These are phyloP conservation scores for Pelvicachromis taeniatus DNA, from an alignment of 2,113 vertebrate species.

Conservation along the genomic window DNA sequence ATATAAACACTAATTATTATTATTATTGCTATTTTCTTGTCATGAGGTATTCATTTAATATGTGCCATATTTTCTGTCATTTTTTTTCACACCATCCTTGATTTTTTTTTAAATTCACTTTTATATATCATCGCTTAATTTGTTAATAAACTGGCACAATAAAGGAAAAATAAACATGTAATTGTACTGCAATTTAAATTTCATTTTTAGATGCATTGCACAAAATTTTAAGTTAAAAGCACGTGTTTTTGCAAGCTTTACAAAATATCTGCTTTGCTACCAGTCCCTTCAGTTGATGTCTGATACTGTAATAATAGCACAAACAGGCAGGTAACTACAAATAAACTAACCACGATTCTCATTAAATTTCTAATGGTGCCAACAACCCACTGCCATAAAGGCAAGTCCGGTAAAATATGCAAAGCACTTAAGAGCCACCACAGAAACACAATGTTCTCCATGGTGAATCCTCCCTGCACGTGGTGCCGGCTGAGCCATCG, in stretches of 20 bases:
- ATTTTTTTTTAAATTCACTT: neutral
- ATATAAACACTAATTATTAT: neutral
- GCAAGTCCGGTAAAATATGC: neutral
- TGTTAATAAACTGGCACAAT: neutral
- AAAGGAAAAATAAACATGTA: neutral
- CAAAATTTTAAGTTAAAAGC: neutral
- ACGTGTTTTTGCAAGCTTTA: neutral
- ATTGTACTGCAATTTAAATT: neutral
- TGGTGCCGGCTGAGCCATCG: slow-evolving; percentile 26
- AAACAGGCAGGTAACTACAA: neutral
- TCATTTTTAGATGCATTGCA: neutral
- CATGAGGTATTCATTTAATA: neutral
- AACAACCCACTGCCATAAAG: neutral
- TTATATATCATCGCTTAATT: neutral
- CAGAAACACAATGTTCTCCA: slow-evolving; percentile 27
- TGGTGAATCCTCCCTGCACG: slow-evolving; percentile 30
- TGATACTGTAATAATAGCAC: neutral
- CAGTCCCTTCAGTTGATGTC: neutral
- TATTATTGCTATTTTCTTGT: neutral
- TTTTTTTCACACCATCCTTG: neutral
- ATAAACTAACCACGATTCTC: neutral
- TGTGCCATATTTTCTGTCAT: neutral
- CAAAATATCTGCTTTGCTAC: neutral
- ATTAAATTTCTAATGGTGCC: neutral
- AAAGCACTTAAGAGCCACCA: neutral